phyloP scores from a whole-genome alignment of 2,797 vertebrate genomes.

The Brachymystax lenok region DNA sequence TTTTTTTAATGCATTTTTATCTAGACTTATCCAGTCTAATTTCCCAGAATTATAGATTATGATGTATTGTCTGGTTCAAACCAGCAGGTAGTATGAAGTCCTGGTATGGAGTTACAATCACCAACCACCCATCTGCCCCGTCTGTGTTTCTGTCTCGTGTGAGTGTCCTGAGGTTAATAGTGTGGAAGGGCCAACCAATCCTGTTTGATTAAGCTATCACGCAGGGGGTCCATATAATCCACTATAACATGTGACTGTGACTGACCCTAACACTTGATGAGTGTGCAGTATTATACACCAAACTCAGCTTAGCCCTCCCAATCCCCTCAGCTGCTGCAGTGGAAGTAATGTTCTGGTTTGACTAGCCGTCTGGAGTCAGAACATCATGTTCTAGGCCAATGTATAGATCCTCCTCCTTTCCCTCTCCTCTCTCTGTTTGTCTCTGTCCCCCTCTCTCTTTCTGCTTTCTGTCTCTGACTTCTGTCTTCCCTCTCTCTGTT shows the following conservation, averaged over 20 bases:
- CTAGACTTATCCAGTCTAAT: neutral
- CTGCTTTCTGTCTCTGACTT: too few species aligned
- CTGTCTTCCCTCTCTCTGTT: neutral
- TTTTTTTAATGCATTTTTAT: neutral
- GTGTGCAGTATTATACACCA: slow-evolving; percentile 21
- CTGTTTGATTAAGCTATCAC: neutral
- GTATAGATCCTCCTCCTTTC: slow-evolving; percentile 20
- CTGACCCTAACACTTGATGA: neutral
- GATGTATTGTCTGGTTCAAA: too few species aligned
- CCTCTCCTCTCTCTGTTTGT: neutral
- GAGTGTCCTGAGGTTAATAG: neutral
- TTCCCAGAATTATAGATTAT: neutral
- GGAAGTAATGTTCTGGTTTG: slow-evolving; percentile 44
- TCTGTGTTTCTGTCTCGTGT: neutral
- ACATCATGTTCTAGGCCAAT: slow-evolving; percentile 42
- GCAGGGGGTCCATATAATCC: neutral
- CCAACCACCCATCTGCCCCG: neutral
- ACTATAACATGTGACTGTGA: neutral
- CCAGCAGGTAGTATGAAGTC: neutral
- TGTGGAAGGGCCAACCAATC: neutral
- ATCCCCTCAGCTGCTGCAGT: slow-evolving; percentile 33
- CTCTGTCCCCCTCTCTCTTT: too few species aligned
- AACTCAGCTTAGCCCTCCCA: slow-evolving; percentile 14
- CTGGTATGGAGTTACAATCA: neutral
- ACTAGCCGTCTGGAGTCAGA: slow-evolving; percentile 36